Conservation (phyloP, 2,888 invertebrate genomes). For the Xestoiulus laeticollis region DNA sequence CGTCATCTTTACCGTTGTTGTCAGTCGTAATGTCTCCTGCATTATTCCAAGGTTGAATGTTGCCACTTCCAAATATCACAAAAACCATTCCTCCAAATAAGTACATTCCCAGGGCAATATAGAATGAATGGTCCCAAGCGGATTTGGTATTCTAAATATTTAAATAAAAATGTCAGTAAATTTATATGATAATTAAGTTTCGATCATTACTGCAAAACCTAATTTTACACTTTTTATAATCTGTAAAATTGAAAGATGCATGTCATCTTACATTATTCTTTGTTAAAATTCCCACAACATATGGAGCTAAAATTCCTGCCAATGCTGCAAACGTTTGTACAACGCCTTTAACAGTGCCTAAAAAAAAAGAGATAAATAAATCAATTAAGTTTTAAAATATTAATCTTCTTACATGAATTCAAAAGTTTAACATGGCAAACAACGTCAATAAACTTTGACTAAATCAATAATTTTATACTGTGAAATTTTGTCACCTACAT, state of each 20-base stretch:
- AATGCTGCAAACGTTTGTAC: not conserved
- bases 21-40: not conserved
- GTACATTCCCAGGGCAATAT: not conserved
- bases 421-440: too few relatives aligned
- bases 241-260: not conserved
- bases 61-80: constrained; percentile 37
- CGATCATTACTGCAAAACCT: not conserved
- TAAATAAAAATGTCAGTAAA: not conserved
- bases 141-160: constrained; percentile 43
- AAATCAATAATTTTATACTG: too few relatives aligned
- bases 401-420: too few relatives aligned
- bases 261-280: constrained; percentile 36
- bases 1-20: not conserved
- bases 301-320: constrained; percentile 43
- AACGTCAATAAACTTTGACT: too few relatives aligned
- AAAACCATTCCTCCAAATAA: constrained; percentile 12
- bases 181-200: not conserved
- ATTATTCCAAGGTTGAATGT: constrained; percentile 49
- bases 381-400: not conserved
- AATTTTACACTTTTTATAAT: not conserved
- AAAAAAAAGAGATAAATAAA: not conserved
- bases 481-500: too few relatives aligned
- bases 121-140: constrained; percentile 29
- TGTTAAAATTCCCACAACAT: constrained; percentile 44
- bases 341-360: constrained; percentile 47